These are phyloP conservation scores for Stictocephala bisonia DNA, from an alignment of 2,888 invertebrate genomes.

Conservation along the genomic window DNA sequence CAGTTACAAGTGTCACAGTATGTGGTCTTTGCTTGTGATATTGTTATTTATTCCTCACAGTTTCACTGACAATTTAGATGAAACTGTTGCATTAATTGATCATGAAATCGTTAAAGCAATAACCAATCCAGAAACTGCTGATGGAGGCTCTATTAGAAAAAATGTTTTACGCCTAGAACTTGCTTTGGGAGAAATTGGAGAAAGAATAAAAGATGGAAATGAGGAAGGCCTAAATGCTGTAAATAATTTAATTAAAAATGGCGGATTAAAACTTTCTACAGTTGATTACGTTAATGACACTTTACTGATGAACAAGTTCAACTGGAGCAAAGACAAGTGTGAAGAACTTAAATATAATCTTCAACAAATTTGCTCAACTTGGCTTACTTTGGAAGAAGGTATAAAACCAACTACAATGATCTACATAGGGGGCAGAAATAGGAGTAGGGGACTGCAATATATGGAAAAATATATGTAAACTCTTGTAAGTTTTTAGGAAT, in stretches of 20 bases:
- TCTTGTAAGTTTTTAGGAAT: no score
- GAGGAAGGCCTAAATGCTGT: background rate
- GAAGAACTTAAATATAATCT: constrained; percentile 9
- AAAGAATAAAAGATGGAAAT: constrained; percentile 11
- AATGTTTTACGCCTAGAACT: constrained; percentile 8
- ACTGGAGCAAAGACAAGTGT: background rate
- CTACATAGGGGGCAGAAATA: constrained; percentile 8
- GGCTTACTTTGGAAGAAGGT: constrained; percentile 1
- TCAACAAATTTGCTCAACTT: background rate
- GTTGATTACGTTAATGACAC: background rate
- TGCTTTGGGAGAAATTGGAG: background rate
- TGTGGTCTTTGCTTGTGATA: no score
- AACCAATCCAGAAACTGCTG: background rate
- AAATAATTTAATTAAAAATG: constrained; percentile 5
- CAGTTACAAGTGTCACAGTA: no score
- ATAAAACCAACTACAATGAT: background rate
- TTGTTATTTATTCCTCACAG: background rate
- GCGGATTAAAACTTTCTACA: background rate
- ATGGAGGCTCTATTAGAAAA: background rate
- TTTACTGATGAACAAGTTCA: constrained; percentile 3
- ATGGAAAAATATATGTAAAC: constrained; percentile 32
- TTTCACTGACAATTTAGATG: background rate
- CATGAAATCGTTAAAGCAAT: background rate
- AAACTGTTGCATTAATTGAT: background rate
- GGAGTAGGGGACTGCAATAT: constrained; percentile 7